These are phyloP conservation scores for Poeciliopsis gracilis DNA, from an alignment of 2,797 vertebrate species.

Conservation along the genomic window DNA sequence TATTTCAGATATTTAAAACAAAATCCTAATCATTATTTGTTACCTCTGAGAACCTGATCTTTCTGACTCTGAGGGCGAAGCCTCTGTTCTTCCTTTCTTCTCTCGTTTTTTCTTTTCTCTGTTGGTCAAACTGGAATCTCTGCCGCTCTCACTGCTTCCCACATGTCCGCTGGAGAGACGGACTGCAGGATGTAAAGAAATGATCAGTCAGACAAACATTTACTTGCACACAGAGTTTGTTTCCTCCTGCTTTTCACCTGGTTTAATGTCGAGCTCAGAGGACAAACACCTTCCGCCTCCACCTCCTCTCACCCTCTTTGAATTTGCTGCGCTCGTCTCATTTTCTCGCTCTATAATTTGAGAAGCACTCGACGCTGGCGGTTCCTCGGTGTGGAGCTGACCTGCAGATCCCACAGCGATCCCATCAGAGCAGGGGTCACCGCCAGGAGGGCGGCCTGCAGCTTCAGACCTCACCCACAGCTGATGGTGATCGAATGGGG, in stretches of 20 bases:
- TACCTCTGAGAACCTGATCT: conserved; percentile 52
- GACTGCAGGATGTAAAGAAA: conserved; percentile 46
- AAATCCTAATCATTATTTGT: conserved; percentile 4
- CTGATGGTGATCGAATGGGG: background rate
- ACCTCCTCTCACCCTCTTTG: conserved; percentile 9
- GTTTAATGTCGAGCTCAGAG: conserved; percentile 73
- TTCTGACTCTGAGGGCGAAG: conserved; percentile 30
- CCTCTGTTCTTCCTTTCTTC: conserved; percentile 38
- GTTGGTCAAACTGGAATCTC: conserved; percentile 36
- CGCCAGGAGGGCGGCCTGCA: conserved; percentile 12
- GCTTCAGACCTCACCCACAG: conserved; percentile 28
- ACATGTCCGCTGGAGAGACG: conserved; percentile 55
- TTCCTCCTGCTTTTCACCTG: conserved; percentile 62
- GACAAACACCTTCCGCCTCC: conserved; percentile 30
- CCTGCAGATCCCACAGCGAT: conserved; percentile 25
- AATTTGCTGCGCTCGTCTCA: conserved; percentile 12
- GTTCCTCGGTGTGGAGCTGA: conserved; percentile 35
- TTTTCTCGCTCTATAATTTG: background rate
- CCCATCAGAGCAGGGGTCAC: conserved; percentile 27
- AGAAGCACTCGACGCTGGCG: conserved; percentile 7
- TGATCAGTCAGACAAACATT: background rate
- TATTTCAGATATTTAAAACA: no score
- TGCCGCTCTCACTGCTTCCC: conserved; percentile 63
- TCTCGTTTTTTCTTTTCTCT: conserved; percentile 47
- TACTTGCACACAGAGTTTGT: background rate